These are phyloP conservation scores for Podotricha telesiphe DNA, from an alignment of 2,888 invertebrate species.

Conservation along the genomic window DNA sequence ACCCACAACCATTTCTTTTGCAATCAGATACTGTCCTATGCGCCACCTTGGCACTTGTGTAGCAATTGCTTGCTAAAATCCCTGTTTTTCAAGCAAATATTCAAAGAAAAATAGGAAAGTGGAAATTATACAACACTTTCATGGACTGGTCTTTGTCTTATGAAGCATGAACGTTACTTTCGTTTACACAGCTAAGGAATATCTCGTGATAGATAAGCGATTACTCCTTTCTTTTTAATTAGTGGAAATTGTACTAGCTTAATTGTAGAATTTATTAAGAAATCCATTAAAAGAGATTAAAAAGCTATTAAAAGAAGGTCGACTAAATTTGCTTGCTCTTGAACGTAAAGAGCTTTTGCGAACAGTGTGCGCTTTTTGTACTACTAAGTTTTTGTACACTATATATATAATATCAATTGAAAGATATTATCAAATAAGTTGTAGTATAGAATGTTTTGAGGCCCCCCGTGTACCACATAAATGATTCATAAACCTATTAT, in stretches of 20 bases:
- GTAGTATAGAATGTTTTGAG: background rate
- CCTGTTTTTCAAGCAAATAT: background rate
- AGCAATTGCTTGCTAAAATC: too few relatives aligned
- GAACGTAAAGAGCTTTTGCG: background rate
- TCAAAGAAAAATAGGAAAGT: conserved; percentile 16
- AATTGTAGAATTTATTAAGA: background rate
- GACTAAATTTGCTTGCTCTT: too few relatives aligned
- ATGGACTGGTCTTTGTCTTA: conserved; percentile 22
- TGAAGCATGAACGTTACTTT: conserved; percentile 26
- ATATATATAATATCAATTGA: background rate
- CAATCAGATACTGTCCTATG: too few relatives aligned
- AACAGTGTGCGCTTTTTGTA: background rate
- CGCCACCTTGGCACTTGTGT: too few relatives aligned
- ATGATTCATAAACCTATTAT: background rate
- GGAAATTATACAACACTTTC: conserved; percentile 24
- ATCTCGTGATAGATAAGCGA: conserved; percentile 12
- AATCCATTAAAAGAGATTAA: too few relatives aligned
- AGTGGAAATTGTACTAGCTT: background rate
- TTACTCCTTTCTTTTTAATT: background rate
- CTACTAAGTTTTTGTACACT: too few relatives aligned
- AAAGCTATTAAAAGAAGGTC: background rate
- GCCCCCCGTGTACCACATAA: background rate
- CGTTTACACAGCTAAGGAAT: conserved; percentile 9
- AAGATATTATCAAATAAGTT: background rate
- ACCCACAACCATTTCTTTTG: too few relatives aligned